These are phyloP conservation scores for Clarias gariepinus DNA, from an alignment of 2,113 vertebrate species.

Conservation along the genomic window DNA sequence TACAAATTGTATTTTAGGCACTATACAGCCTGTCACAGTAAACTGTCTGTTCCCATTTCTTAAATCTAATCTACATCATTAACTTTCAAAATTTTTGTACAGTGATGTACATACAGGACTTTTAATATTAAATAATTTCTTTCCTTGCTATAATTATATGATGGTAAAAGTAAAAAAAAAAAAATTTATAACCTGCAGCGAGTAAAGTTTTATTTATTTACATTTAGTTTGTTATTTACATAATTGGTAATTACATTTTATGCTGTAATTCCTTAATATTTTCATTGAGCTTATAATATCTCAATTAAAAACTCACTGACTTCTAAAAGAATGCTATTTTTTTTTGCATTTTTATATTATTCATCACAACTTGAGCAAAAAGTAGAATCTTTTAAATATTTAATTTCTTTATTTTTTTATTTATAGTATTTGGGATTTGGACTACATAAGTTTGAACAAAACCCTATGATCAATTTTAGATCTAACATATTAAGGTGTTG, in stretches of 20 bases:
- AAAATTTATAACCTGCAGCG: background rate
- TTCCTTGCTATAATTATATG: background rate
- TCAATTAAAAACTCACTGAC: background rate
- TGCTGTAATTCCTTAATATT: background rate
- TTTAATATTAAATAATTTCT: background rate
- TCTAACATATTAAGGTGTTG: background rate
- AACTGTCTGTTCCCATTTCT: no score
- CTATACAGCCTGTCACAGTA: no score
- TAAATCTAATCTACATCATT: no score
- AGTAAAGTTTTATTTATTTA: background rate
- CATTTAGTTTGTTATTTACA: background rate
- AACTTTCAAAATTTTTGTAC: no score
- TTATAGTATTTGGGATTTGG: background rate
- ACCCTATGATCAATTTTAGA: background rate
- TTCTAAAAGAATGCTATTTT: background rate
- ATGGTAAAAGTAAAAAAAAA: no score
- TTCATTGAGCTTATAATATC: background rate
- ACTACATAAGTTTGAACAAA: background rate
- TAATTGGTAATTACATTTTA: background rate
- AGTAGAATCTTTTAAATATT: background rate
- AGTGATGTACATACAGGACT: background rate
- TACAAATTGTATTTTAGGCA: no score
- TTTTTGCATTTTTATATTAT: background rate
- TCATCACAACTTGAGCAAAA: background rate
- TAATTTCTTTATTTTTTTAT: background rate